Evolutionary conservation across 2,797 vertebrate genomes (phyloP), one percentile per base, ranked within the genome.

Genomic region (Sebastolobus alascanus): DNA sequence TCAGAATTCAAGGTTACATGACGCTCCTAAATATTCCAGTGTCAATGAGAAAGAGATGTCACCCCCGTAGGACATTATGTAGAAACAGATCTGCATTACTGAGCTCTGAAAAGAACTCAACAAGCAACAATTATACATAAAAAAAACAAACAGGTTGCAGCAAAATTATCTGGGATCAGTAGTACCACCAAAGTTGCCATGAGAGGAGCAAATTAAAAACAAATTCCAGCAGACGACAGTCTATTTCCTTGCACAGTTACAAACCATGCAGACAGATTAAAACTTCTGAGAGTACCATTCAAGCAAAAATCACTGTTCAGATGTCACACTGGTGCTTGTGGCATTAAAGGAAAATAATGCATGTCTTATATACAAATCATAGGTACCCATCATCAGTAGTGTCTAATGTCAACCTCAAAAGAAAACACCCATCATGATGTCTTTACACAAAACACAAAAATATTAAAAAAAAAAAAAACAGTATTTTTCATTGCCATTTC

Each of bases 381-480:
- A 93, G 90, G 91, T 93, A 94, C 92, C 93, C 90, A 93, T 86
- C 74, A 89, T 94, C 94, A 94, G 93, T 94, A 95, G 94, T 94
- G 91, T 92, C 87, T 92, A 90, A 88, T 72, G 79, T 90, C 81
- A 83, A 80, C 84, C 76, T 83, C 80, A 88, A 86, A 84, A 85
- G 59, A 81, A 82, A 90, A 84, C 83, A 90, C 84, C 76, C 82
- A 87, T 86, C 75, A 83, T 82, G 83, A 90, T 71, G 55, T 85
- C 75, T 90, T 90, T 72, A 91, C 83, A 91, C 58, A 77, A 85
- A 87, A 89, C 75, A 90, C 72, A 84, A 56, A 86, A 59, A 80
- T 74, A 82, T 13, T 61, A 37, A 29, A 7, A 58, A 55, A 75
- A 64, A 54, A 20, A 72, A 61, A 55, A 79, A 75, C 16, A 29